Evolutionary conservation across 2,113 vertebrate species (phyloP), one percentile per base, ranked within the genome.

Genomic region (Mesoclemmys tuberculata): DNA sequence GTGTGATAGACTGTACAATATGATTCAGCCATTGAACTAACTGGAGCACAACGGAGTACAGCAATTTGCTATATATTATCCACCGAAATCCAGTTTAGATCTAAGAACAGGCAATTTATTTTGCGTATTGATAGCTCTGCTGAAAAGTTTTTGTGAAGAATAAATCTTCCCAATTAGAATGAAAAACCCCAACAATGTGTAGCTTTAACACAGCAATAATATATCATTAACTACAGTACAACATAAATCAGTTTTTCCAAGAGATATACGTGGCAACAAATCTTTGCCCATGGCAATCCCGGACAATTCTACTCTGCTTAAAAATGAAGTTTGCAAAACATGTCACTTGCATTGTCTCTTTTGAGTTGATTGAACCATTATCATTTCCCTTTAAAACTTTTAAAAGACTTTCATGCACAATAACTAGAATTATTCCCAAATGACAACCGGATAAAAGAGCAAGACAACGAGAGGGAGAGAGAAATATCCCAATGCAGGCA

Each of bases 91-190:
- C 41, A 48, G 49, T 82, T 96, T 78, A 49, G 51, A 75, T 46
- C 79, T 87, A 93, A 91, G 48, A 95, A 68, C 52, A 85, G 58
- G 64, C 68, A 84, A 94, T 90, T 93, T 80, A 92, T 93, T 91
- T 85, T 80, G 10, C 83, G 56, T 90, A 94, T 93, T 96, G 92
- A 93, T 93, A 18, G 0, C 3, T 35, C 31, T 77, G 78, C 88
- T 85, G 61, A 95, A 95, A 92, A 58, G 61, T 90, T 94, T 93
- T 78, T 79, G 44, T 46, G 41, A 93, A 64, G 81, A 92, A 93
- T 90, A 87, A 2, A 48, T 82, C 82, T 92, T 83, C 80, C 71
- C 54, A 26, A 51, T 84, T 82, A 91, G 58, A 93, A 80, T 22
- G 12, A 7, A 44, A 21, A 74, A 86, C 3, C 8, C 24, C 85